Conservation (phyloP, 1,140 invertebrate species). For the Papilio aristodemus region DNA sequence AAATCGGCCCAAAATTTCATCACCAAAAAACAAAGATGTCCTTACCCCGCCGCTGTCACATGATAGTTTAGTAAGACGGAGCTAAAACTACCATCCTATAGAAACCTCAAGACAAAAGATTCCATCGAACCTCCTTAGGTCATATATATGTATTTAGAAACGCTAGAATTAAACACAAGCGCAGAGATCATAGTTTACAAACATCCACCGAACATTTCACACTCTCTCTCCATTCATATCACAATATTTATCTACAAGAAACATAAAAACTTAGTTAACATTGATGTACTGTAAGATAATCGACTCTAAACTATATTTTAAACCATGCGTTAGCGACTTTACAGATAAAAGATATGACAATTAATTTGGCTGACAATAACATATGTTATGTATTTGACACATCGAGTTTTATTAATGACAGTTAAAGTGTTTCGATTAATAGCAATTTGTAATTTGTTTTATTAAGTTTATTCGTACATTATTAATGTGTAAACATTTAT, state of each 20-base stretch:
- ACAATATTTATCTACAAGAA: constrained; percentile 26
- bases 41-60: neutral
- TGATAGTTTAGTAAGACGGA: constrained; percentile 28
- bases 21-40: neutral
- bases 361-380: constrained; percentile 1
- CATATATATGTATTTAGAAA: constrained; percentile 12
- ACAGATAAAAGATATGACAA: neutral
- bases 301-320: constrained; percentile 6
- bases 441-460: neutral
- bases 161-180: constrained; percentile 12
- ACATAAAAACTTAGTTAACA: constrained; percentile 22
- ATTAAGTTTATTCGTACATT: too few relatives aligned
- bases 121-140: constrained; percentile 7
- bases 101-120: constrained; percentile 21
- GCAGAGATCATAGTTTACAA: constrained; percentile 29
- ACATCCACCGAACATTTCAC: neutral
- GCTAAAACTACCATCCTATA: neutral
- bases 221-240: neutral
- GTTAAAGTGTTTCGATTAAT: neutral
- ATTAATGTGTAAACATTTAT: too few relatives aligned
- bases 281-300: constrained; percentile 17
- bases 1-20: neutral
- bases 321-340: constrained; percentile 4
- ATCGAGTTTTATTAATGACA: neutral
- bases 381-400: too few relatives aligned